These are phyloP conservation scores for Agriopis marginaria DNA, from an alignment of 2,888 invertebrate species.

Conservation along the genomic window DNA sequence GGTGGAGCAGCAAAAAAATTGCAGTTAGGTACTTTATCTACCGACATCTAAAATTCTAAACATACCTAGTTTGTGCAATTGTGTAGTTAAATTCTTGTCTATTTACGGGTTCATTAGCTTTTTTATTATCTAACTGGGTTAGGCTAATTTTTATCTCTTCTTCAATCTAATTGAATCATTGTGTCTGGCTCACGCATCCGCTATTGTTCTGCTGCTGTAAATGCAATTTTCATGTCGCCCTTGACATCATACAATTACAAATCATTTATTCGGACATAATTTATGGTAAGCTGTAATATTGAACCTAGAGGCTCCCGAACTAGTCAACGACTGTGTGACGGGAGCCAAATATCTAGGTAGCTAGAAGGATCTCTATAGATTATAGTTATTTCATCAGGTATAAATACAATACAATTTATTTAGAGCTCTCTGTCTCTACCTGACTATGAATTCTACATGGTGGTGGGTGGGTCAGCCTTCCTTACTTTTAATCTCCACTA, in stretches of 20 bases:
- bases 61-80: slow-evolving; percentile 17
- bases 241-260: slow-evolving; percentile 28
- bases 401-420: too few species aligned
- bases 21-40: slow-evolving; percentile 13
- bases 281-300: too few species aligned
- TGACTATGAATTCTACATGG: too few species aligned
- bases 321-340: too few species aligned
- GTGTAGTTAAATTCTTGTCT: slow-evolving; percentile 19
- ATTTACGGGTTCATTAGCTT: slow-evolving; percentile 52
- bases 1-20: slow-evolving; percentile 42
- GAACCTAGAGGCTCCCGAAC: too few species aligned
- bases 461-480: too few species aligned
- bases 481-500: too few species aligned
- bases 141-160: slow-evolving; percentile 49
- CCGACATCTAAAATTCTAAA: slow-evolving; percentile 14
- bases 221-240: slow-evolving; percentile 34
- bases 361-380: slow-evolving; percentile 1
- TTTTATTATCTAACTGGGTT: slow-evolving; percentile 47
- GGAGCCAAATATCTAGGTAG: slow-evolving; percentile 14
- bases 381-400: not conserved
- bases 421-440: too few species aligned
- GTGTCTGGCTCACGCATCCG: slow-evolving; percentile 30
- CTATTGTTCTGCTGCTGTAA: slow-evolving; percentile 38
- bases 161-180: slow-evolving; percentile 44
- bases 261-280: too few species aligned